Base-by-base conservation (phyloP, 2,888 invertebrate genomes). In the Drosophila anceps region DNA sequence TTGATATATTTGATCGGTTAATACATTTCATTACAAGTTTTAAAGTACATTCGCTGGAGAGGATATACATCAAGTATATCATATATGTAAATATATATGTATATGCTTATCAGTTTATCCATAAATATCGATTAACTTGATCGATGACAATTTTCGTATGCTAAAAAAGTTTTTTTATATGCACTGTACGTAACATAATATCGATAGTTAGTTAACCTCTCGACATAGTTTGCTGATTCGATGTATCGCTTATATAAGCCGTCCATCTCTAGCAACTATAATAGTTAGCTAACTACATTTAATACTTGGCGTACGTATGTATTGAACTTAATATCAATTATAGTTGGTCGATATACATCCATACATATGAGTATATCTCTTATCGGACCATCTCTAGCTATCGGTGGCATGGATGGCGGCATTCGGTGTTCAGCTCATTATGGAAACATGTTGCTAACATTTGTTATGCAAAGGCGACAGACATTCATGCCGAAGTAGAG, bases 401-500 rank as follows among this genome's bases (percentile, higher is more conserved):
- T 39, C 29, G 18, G 12, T 33, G 33, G 33, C 43, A 4, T 55
- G 39, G 57, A 9, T 33, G 43, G 33, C 15, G 43, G 33, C 31
- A 46, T 35, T 37, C 58, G 18, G 59, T 18, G 35, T 37, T 27
- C 7, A 18, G 73, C 81, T 87, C 87, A 87, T 87, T 87, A 82
- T 87, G 79, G 87, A 82, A 89, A 87, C 87, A 87, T 89, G 86
- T 74, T 88, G 82, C 81, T 74, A 73, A 74, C 89, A 89, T 87
- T 88, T 84, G 81, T 86, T 86, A 88, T 82, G 87, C 89, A 81
- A 83, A 82, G 76, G 76, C 81, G 79, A 88, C 87, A 84, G 48
- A 12, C 31, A 29, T 84, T 79, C 78, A 80, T 71, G 81, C 71
- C 67, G 74, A 76, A 74, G 33, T 7, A 20, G n/a, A 39, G 39